phyloP scores from a whole-genome alignment of 2,113 vertebrate genomes.

The Mormyrus lacerda region DNA sequence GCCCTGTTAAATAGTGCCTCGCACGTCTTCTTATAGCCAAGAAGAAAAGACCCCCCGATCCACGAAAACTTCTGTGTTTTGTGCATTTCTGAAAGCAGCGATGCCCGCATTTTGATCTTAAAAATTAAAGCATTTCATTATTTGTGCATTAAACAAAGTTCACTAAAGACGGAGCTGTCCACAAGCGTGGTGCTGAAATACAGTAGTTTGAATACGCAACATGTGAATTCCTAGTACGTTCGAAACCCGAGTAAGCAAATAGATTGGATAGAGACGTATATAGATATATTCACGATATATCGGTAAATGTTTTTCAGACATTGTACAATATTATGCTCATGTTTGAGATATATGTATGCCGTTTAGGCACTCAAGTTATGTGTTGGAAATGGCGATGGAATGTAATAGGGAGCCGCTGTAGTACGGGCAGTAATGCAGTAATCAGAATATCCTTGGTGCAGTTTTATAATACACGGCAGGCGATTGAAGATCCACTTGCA shows the following conservation, averaged over 20 bases:
- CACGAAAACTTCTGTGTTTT: not conserved
- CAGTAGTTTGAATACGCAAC: not conserved
- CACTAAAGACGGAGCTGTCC: constrained; percentile 42
- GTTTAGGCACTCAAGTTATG: not conserved
- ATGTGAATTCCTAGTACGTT: not conserved
- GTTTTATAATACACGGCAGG: not conserved
- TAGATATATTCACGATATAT: not conserved
- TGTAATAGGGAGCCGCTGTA: not conserved
- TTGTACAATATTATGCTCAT: not conserved
- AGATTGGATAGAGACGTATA: not conserved
- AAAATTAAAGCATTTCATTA: not conserved
- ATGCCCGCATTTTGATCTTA: not conserved
- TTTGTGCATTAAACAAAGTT: not conserved
- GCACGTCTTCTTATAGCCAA: not conserved
- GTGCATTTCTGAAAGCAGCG: not conserved
- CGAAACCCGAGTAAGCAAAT: not conserved
- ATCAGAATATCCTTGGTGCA: not conserved
- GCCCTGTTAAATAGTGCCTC: not conserved
- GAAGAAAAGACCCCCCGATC: not conserved
- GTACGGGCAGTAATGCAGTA: not conserved
- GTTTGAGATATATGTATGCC: not conserved
- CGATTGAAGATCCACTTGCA: not conserved
- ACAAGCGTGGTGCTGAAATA: constrained; percentile 42
- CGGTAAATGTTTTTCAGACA: not conserved
- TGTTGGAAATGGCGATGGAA: not conserved